phyloP scores from a whole-genome alignment of 92 coral and sea anemone species.

The Epizoanthus illoricatus region DNA sequence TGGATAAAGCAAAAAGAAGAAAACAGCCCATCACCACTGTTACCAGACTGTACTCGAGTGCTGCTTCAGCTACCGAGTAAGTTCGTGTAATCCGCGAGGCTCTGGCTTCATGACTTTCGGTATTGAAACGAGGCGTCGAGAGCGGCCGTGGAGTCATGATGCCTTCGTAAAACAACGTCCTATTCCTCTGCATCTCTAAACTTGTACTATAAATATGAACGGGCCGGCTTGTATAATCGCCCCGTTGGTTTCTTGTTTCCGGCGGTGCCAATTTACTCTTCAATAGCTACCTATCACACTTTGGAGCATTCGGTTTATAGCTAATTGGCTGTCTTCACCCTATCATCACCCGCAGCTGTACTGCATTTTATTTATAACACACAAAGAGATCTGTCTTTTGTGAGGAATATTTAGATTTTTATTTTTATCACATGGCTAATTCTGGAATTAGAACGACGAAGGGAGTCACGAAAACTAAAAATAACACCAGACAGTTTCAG shows the following conservation, averaged over 20 bases:
- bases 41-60: constrained; percentile 6
- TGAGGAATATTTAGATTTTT: too few species aligned
- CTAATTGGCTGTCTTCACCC: constrained; percentile 17
- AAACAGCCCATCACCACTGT: neutral
- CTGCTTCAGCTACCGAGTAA: constrained; percentile 23
- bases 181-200: neutral
- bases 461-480: too few species aligned
- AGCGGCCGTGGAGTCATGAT: neutral
- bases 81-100: neutral
- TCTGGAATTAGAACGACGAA: too few species aligned
- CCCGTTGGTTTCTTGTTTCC: neutral
- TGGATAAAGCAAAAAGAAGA: neutral
- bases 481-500: too few species aligned
- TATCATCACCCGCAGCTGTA: neutral
- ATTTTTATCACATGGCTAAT: too few species aligned
- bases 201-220: neutral
- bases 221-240: neutral
- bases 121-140: neutral
- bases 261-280: neutral
- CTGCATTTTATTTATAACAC: too few species aligned
- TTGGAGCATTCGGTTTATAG: neutral
- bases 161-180: neutral
- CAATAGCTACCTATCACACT: neutral
- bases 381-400: too few species aligned
- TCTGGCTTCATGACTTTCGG: neutral